phyloP scores from a whole-genome alignment of 2,797 vertebrate species.

The Myripristis murdjan region DNA sequence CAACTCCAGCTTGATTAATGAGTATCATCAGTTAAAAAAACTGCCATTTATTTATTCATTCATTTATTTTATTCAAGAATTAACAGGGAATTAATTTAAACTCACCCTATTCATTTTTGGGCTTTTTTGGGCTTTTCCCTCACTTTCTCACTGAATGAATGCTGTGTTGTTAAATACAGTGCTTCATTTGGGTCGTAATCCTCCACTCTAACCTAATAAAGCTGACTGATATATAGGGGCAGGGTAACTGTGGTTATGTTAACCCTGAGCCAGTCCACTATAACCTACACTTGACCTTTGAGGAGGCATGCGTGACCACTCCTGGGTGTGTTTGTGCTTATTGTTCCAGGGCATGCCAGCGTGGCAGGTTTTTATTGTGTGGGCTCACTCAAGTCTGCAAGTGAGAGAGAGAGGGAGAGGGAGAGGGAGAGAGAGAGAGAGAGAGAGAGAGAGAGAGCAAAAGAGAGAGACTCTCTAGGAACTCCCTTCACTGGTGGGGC shows the following conservation, averaged over 20 bases:
- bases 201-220: conserved; percentile 43
- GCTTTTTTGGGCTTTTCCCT: conserved; percentile 1
- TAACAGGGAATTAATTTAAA: too few relatives aligned
- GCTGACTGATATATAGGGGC: conserved; percentile 36
- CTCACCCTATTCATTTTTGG: too few relatives aligned
- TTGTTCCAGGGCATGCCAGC: conserved; percentile 52
- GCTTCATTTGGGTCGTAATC: conserved; percentile 21
- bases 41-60: too few relatives aligned
- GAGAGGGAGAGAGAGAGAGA: background rate
- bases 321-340: conserved; percentile 59
- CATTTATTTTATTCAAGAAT: too few relatives aligned
- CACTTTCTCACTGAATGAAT: conserved; percentile 21
- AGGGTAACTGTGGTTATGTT: conserved; percentile 45
- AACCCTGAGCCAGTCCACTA: conserved; percentile 38
- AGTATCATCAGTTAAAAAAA: too few relatives aligned
- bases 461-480: background rate
- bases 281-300: conserved; percentile 70
- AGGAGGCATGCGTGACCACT: conserved; percentile 59
- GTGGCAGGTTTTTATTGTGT: conserved; percentile 30
- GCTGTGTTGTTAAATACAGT: background rate
- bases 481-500: background rate
- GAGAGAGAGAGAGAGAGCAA: background rate
- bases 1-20: too few relatives aligned
- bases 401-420: conserved; percentile 10
- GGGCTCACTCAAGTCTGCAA: conserved; percentile 40